These are phyloP conservation scores for Drosophila demipolita DNA, from an alignment of 2,888 invertebrate species.

Conservation along the genomic window DNA sequence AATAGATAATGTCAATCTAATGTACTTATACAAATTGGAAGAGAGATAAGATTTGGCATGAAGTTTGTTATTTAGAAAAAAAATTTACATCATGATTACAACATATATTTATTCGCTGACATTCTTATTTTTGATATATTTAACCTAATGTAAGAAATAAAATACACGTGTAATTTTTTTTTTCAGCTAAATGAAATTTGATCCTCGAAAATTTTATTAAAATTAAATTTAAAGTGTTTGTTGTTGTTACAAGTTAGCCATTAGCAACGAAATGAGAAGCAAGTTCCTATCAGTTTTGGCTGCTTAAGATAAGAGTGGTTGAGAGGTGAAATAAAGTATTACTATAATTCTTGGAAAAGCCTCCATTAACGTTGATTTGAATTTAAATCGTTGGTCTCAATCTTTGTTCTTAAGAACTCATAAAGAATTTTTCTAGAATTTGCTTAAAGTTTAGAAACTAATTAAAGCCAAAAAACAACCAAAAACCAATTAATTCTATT, in stretches of 20 bases:
- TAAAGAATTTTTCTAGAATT: neutral
- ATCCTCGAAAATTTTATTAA: neutral
- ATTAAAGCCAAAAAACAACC: constrained; percentile 67
- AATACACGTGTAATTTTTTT: neutral
- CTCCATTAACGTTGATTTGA: neutral
- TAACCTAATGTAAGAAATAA: neutral
- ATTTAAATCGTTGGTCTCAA: neutral
- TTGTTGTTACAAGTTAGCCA: constrained; percentile 8
- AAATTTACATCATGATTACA: neutral
- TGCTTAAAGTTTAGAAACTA: constrained; percentile 37
- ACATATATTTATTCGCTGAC: neutral
- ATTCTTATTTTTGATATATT: neutral
- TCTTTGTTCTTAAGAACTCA: constrained; percentile 14
- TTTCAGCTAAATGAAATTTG: constrained; percentile 34
- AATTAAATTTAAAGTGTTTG: neutral
- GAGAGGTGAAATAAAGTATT: constrained; percentile 5
- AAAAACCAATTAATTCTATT: constrained; percentile 60
- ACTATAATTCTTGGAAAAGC: constrained; percentile 12
- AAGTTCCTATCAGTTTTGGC: neutral
- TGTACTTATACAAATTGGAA: neutral
- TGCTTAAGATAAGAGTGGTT: constrained; percentile 5
- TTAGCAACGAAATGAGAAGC: neutral
- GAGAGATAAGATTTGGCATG: neutral
- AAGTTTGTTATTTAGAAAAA: neutral
- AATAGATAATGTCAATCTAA: neutral